Evolutionary conservation across 2,113 vertebrate genomes (phyloP).

Genomic region (Speoplatyrhinus poulsoni): DNA sequence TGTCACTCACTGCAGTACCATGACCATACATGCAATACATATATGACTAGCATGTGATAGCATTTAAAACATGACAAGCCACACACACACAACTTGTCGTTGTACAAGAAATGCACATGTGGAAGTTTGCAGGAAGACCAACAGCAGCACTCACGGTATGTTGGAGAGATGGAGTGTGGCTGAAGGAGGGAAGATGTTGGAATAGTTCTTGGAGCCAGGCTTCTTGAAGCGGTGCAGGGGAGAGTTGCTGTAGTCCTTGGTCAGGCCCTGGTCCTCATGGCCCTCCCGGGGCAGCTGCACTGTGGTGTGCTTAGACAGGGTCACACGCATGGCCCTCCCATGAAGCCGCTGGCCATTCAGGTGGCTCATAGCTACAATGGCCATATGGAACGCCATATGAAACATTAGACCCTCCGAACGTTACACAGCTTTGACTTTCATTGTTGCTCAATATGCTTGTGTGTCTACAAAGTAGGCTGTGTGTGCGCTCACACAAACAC

Average conservation of each 20-base stretch:
- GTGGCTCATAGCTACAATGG: slow-evolving; percentile 89
- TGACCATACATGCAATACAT: not conserved
- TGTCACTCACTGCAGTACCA: not conserved
- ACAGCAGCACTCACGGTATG: slow-evolving; percentile 83
- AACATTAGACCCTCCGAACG: no score
- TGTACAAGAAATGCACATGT: not conserved
- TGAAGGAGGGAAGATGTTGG: slow-evolving; percentile 94
- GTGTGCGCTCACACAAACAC: no score
- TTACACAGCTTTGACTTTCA: not conserved
- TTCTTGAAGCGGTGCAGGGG: slow-evolving; percentile 97
- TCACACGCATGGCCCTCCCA: slow-evolving; percentile 88
- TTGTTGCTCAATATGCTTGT: no score
- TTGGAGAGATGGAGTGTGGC: slow-evolving; percentile 96
- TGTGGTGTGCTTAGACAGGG: slow-evolving; percentile 91
- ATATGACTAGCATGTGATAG: not conserved
- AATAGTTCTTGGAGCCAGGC: slow-evolving; percentile 97
- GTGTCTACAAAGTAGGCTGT: no score
- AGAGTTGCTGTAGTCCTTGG: slow-evolving; percentile 91
- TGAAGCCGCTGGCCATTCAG: slow-evolving; percentile 93
- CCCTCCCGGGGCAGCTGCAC: slow-evolving; percentile 92
- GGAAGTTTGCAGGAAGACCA: not conserved
- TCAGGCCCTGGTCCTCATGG: slow-evolving; percentile 93
- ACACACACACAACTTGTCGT: no score
- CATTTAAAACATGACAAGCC: not conserved
- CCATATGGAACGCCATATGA: not conserved